phyloP scores from a whole-genome alignment of 2,113 vertebrate genomes.

The Ginglymostoma cirratum region DNA sequence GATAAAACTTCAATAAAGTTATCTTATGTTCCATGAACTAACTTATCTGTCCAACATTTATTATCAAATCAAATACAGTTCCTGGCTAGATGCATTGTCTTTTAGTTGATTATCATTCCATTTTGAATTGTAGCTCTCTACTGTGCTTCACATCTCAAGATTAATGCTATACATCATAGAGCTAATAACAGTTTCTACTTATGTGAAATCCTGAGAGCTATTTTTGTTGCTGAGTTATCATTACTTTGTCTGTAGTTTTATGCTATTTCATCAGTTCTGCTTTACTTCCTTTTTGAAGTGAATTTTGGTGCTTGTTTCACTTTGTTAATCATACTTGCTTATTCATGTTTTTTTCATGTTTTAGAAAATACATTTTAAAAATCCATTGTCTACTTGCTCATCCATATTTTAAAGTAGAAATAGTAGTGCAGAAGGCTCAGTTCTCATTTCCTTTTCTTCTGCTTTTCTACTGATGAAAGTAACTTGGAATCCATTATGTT shows the following conservation, averaged over 20 bases:
- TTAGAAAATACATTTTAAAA: neutral
- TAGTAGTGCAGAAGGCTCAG: neutral
- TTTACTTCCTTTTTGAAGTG: neutral
- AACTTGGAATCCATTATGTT: constrained; percentile 4
- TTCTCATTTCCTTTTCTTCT: neutral
- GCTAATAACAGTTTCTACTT: neutral
- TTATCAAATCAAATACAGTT: neutral
- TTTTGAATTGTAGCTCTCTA: neutral
- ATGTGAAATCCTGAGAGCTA: neutral
- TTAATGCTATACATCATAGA: neutral
- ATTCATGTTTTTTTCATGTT: neutral
- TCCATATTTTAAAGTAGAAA: neutral
- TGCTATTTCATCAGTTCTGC: neutral
- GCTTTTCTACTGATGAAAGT: neutral
- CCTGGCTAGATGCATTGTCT: neutral
- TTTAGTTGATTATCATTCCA: neutral
- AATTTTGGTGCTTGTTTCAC: neutral
- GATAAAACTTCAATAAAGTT: neutral
- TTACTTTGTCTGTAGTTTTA: neutral
- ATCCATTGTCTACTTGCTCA: neutral
- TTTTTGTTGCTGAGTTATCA: neutral
- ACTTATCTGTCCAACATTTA: neutral
- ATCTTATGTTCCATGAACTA: neutral
- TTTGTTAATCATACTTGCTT: neutral
- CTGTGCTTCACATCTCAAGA: constrained; percentile 6